Conservation (phyloP, 37 sponge, comb jelly and placozoan genomes). For the Beroe forskalii region DNA sequence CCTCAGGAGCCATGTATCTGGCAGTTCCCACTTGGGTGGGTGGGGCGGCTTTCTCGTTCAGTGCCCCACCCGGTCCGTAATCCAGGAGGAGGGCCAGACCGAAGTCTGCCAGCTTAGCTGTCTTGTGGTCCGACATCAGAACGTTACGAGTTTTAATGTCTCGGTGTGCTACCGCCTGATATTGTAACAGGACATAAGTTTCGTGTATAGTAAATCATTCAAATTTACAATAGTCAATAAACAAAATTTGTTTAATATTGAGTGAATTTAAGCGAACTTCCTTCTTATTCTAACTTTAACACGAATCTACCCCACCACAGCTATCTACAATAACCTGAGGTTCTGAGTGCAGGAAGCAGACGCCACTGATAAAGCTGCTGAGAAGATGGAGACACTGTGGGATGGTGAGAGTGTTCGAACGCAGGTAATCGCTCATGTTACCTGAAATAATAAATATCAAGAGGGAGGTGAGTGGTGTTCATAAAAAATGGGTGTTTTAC, state of each 20-base stretch:
- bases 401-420: conserved; percentile 36
- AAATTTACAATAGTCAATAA: not conserved
- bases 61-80: conserved; percentile 53
- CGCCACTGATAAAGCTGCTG: conserved; percentile 54
- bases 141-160: conserved; percentile 56
- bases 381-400: conserved; percentile 50
- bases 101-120: conserved; percentile 56
- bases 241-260: no score
- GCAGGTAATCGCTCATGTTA: conserved; percentile 58
- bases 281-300: not conserved
- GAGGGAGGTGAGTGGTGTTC: no score
- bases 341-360: conserved; percentile 54
- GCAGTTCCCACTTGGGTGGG: conserved; percentile 65
- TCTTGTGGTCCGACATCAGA: conserved; percentile 52
- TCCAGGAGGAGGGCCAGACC: conserved; percentile 59
- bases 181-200: not conserved
- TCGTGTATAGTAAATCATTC: not conserved
- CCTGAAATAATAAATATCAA: no score
- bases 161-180: conserved; percentile 47
- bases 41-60: conserved; percentile 60
- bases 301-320: no score
- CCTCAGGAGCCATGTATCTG: conserved; percentile 65
- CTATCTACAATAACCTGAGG: conserved; percentile 64
- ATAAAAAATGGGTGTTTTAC: no score
- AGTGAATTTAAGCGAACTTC: not conserved